These are phyloP conservation scores for Ernsta delagoae DNA, from an alignment of 2,888 invertebrate species.

Conservation along the genomic window DNA sequence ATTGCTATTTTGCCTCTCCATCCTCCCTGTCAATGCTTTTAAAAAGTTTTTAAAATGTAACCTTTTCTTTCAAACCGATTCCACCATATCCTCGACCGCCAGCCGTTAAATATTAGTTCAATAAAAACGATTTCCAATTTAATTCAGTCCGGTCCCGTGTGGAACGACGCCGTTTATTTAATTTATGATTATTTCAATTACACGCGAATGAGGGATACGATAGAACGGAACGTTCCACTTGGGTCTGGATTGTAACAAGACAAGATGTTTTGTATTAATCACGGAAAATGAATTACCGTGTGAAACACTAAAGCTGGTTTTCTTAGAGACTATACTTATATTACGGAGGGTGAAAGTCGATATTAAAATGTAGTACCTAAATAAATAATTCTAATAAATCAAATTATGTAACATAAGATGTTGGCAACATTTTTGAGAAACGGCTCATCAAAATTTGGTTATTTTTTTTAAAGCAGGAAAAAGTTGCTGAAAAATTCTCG, in stretches of 20 bases:
- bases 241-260: neutral
- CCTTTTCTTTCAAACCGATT: neutral
- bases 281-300: no score
- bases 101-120: slow-evolving; percentile 26
- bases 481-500: no score
- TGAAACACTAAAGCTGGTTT: no score
- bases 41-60: neutral
- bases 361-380: no score
- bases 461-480: no score
- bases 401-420: no score
- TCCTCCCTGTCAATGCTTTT: neutral
- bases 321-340: no score
- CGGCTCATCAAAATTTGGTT: no score
- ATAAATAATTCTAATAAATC: no score
- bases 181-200: slow-evolving; percentile 74
- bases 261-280: no score
- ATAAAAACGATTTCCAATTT: slow-evolving; percentile 31
- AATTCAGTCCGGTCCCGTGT: slow-evolving; percentile 29
- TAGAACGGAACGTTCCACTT: slow-evolving; percentile 7
- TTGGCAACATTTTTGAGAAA: no score
- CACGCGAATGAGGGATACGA: slow-evolving; percentile 46
- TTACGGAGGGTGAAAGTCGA: no score
- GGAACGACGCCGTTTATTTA: slow-evolving; percentile 55
- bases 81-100: neutral
- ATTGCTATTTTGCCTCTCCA: neutral